A percentile compares a stretch with the other conserved stretches of the same genome.
Evolutionary conservation across 2,113 vertebrate species (phyloP).

Genomic region (Oceanodroma tethys): DNA sequence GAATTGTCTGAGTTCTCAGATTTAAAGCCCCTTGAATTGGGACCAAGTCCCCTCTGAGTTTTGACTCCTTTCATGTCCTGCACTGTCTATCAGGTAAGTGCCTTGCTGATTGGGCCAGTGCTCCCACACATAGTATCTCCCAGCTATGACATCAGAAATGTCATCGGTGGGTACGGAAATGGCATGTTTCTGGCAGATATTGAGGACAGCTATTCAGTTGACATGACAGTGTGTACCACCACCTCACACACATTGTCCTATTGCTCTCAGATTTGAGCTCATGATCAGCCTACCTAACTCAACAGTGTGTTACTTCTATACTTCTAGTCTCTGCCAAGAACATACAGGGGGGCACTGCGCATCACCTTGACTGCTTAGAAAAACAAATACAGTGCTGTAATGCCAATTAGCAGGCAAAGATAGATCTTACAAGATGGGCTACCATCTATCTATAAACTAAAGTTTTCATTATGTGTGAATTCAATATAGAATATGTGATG

Average conservation of each 20-base stretch:
- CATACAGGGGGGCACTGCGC: neutral
- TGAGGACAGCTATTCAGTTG: neutral
- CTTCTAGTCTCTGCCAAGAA: neutral
- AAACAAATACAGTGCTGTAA: neutral
- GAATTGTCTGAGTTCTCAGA: neutral
- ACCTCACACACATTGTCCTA: neutral
- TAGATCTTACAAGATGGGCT: neutral
- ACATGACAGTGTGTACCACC: rapidly evolving
- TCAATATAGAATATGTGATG: neutral
- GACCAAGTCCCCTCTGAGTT: neutral
- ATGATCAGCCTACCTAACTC: neutral
- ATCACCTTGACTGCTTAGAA: neutral
- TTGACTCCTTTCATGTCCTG: neutral
- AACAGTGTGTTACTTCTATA: neutral
- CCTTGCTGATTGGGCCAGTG: neutral
- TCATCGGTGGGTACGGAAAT: neutral
- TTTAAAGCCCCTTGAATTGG: neutral
- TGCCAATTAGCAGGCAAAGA: neutral
- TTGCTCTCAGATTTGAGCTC: neutral
- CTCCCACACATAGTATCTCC: neutral
- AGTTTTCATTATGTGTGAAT: neutral
- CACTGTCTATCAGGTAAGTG: neutral
- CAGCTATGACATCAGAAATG: neutral
- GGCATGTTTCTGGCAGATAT: neutral
- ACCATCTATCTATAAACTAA: neutral